phyloP scores from a whole-genome alignment of 23 tunicate genomes.

The Ciona savignyi region DNA sequence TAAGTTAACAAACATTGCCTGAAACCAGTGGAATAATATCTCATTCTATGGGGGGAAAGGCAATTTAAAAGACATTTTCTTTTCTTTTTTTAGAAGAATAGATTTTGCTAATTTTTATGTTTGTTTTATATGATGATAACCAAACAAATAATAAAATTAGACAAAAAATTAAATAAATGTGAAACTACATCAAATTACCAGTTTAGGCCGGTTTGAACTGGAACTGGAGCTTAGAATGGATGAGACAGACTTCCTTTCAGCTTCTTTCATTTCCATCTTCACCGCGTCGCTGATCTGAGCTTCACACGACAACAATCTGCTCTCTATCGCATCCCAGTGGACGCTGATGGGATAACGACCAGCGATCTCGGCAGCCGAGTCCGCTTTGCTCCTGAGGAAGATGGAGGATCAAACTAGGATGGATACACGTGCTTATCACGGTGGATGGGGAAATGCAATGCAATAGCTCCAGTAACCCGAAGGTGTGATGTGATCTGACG shows the following conservation, averaged over 20 bases:
- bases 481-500: no score
- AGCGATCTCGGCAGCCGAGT: conserved; percentile 54
- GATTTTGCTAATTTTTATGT: not conserved
- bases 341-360: conserved; percentile 57
- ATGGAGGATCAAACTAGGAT: not conserved
- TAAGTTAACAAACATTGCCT: not conserved
- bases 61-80: no score
- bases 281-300: conserved; percentile 57
- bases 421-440: no score
- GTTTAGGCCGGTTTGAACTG: not conserved
- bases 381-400: conserved; percentile 35
- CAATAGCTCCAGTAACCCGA: no score
- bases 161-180: no score
- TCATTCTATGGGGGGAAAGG: no score
- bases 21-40: not conserved
- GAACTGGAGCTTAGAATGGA: not conserved
- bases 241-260: not conserved
- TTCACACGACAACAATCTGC: conserved; percentile 66
- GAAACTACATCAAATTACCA: not conserved
- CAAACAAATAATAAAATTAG: no score
- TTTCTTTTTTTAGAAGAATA: no score
- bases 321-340: conserved; percentile 81
- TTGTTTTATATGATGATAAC: not conserved
- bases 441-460: no score
- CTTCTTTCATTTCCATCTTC: conserved; percentile 8